Evolutionary conservation across 1,140 invertebrate species (phyloP), one percentile per base, ranked within the genome.

Genomic region (Ostrea denselamellosa): DNA sequence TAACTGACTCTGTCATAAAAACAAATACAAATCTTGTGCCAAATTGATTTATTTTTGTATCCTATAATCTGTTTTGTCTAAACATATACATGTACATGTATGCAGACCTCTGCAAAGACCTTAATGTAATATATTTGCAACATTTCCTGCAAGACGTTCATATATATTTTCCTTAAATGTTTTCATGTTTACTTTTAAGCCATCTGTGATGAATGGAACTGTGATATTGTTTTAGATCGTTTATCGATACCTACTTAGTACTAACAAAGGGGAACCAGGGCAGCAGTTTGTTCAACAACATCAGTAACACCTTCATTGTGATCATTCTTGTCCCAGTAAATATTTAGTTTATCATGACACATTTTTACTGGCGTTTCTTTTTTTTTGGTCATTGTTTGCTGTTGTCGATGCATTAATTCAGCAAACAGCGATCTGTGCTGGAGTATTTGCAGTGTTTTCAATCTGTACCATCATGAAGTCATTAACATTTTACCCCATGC

Each of bases 151-250:
- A 62, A 19, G 56, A n/a, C 56, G n/a, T 62, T 17, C 56, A 17
- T 7, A 19, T 17, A 62, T 62, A 62, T 62, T n/a, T n/a, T n/a
- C n/a, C n/a, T n/a, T n/a, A n/a, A n/a, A 62, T 62, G 5, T 44
- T 62, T 62, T 62, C n/a, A 4, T 62, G n/a, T 17, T 56, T 56
- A 19, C 56, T 19, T 62, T 62, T 62, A 62, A 19, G 14, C 56
- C n/a, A n/a, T 19, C 56, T 62, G 56, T 62, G 56, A 62, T 62
- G 56, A 62, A 62, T 62, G 56, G 19, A 19, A 62, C 19, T 62
- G 56, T 62, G 56, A 62, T 62, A 62, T 62, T 19, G 56, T 62
- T 62, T 62, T 62, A 62, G n/a, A 62, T 62, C 17, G n/a, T 62
- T 62, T 19, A 62, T n/a, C 17, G 17, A n/a, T 62, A 62, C 19